Base-by-base conservation (phyloP, 2,113 vertebrate species). In the Odontophorus gujanensis region DNA sequence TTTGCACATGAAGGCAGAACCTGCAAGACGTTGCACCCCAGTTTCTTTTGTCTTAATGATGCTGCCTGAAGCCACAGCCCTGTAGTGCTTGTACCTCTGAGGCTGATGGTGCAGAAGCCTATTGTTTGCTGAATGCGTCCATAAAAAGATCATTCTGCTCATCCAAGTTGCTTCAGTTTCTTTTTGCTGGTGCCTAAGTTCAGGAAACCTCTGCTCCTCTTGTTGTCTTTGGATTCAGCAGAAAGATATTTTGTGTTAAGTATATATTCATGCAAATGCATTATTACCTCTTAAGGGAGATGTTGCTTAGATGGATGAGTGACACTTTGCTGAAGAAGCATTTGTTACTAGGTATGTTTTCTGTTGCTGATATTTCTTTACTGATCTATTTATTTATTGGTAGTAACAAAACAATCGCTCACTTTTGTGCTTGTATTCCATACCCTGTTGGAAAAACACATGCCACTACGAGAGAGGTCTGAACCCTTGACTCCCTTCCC, bases 251-350 rank as follows among this genome's bases (percentile, higher is more conserved):
- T 80, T 80, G 59, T 94, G 84, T 38, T 92, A 92, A 87, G 67
- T 68, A 92, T 89, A 96, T 47, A 61, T 20, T 91, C 11, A 1
- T 68, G 91, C 92, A 92, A 96, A 91, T 90, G 79, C 51, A 67
- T 75, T 84, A 95, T 96, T 96, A 92, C 72, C 85, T 93, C 85
- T 93, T 72, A 43, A 92, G 57, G 7, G 16, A 10, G 17, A 36
- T 32, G 42, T 5, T 77, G 61, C 63, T 95, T 72, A 74, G 59
- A 73, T 36, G 68, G 81, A 74, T 89, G 47, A 93, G 4, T 0
- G 4, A 89, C 13, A 7, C 50, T 50, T 58, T 78, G 51, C 28
- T 83, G 84, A 85, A 67, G 30, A 38, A 34, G 19, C 4, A 16
- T 85, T 87, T 92, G 26, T 66, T 62, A 50, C 28, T 28, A 89